Percentiles rank a stretch among this genome's conserved stretches.
Conservation (phyloP, 2,797 vertebrate species). For the Tenualosa ilisha region DNA sequence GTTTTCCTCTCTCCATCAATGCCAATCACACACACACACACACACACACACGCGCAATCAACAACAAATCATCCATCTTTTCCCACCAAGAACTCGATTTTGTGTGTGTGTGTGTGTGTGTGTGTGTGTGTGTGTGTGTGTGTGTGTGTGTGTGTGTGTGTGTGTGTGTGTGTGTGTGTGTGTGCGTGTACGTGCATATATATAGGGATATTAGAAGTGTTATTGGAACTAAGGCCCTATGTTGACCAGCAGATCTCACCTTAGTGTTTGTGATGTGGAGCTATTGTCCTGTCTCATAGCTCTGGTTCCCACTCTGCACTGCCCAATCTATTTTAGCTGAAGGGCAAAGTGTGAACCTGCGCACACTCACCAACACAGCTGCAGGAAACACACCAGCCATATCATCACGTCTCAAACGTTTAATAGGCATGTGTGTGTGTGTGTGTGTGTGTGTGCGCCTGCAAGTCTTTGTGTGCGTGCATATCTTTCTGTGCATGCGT, state of each 20-base stretch:
- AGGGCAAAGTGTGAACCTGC: neutral
- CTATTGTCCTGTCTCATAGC: constrained; percentile 30
- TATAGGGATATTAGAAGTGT: no score
- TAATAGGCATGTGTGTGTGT: neutral
- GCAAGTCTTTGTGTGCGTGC: neutral
- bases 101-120: no score
- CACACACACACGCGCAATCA: neutral
- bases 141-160: no score
- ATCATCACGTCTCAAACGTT: neutral
- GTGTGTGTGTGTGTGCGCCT: neutral
- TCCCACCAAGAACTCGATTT: no score
- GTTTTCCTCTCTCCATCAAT: neutral
- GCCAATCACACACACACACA: neutral
- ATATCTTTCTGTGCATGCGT: neutral
- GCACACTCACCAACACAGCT: neutral
- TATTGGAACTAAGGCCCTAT: neutral
- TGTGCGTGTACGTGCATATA: no score
- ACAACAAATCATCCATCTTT: no score
- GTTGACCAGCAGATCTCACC: neutral
- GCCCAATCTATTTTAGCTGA: neutral
- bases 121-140: no score
- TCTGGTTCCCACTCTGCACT: constrained; percentile 22
- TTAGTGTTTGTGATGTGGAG: constrained; percentile 24
- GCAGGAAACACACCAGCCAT: neutral
- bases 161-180: no score